These are phyloP conservation scores for Pantherophis alleghaniensis DNA, from an alignment of 2,797 vertebrate species.

Conservation along the genomic window DNA sequence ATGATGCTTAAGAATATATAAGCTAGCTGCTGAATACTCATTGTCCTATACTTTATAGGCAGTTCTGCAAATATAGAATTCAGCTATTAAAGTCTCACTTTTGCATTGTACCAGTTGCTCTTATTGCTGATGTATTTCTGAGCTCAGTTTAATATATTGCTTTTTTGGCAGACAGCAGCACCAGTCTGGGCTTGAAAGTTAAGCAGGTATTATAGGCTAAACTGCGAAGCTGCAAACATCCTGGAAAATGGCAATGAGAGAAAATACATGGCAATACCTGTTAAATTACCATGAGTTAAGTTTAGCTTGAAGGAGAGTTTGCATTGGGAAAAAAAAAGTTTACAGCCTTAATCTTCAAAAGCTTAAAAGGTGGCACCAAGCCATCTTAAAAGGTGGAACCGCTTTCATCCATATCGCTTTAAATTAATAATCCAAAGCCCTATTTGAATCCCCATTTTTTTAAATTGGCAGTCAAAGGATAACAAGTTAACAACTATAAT, in stretches of 20 bases:
- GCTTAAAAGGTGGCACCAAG: background rate
- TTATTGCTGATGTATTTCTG: background rate
- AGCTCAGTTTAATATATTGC: background rate
- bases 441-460: background rate
- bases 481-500: background rate
- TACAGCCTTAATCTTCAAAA: background rate
- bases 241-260: background rate
- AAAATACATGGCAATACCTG: background rate
- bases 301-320: background rate
- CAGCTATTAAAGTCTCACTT: background rate
- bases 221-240: background rate
- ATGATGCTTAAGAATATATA: background rate
- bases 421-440: background rate
- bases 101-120: background rate
- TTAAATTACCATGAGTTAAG: background rate
- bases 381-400: background rate
- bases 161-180: background rate
- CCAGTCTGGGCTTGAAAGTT: background rate
- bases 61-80: background rate
- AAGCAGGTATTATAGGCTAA: background rate
- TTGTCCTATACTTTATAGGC: background rate
- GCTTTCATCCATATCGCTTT: background rate
- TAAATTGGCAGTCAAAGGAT: background rate
- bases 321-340: background rate
- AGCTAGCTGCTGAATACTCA: background rate